Evolutionary conservation across 2,113 vertebrate genomes (phyloP).

Genomic region (Anseranas semipalmata): DNA sequence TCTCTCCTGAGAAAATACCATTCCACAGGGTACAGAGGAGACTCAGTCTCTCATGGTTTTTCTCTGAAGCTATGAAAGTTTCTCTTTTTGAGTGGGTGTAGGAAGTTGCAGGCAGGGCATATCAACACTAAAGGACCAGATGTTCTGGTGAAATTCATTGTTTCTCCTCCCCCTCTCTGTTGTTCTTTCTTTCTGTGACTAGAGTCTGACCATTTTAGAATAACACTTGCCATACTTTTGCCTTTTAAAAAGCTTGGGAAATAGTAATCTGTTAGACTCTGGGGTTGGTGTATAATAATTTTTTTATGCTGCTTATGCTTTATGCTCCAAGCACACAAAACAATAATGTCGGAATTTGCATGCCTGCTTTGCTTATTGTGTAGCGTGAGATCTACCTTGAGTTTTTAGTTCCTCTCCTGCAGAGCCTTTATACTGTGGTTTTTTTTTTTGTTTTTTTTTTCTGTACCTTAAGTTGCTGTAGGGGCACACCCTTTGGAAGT

Average conservation of each 20-base stretch:
- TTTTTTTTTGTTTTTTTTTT: not conserved
- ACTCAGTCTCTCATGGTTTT: constrained; percentile 18
- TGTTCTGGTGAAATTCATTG: constrained; percentile 51
- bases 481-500: not conserved
- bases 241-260: not conserved
- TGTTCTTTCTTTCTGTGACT: constrained; percentile 27
- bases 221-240: not conserved
- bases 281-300: not conserved
- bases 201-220: not conserved
- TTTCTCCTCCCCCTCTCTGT: constrained; percentile 24
- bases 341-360: not conserved
- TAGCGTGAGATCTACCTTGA: not conserved
- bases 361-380: not conserved
- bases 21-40: constrained; percentile 17
- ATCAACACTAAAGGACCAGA: constrained; percentile 50
- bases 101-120: constrained; percentile 58
- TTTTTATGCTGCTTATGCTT: not conserved
- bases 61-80: constrained; percentile 38
- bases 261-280: not conserved
- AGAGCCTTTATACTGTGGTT: not conserved
- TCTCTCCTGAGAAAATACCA: constrained; percentile 31
- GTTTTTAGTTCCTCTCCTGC: not conserved
- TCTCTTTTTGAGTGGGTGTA: constrained; percentile 56
- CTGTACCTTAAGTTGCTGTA: not conserved
- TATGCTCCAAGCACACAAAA: not conserved